Evolutionary conservation across 2,888 invertebrate species (phyloP), one percentile per base, ranked within the genome.

Genomic region (Trichopoda pennipes): DNA sequence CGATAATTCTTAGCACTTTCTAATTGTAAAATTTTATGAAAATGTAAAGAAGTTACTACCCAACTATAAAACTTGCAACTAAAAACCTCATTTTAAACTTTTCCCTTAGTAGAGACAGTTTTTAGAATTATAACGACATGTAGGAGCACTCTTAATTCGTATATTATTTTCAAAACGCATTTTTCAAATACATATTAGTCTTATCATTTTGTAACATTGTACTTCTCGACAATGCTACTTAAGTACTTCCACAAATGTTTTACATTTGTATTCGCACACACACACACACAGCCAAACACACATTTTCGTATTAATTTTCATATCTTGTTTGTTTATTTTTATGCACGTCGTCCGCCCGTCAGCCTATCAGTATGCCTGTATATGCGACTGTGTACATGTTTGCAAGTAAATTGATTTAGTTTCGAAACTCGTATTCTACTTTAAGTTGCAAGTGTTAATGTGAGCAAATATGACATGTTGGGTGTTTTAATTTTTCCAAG

Each of bases 401-500:
- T 61, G 51, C 51, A 44, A 42, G 42, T 32, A 55, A 16, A 51
- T 53, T 58, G 38, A 68, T 64, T 35, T 55, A 19, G 44, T 68
- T 74, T 49, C 32, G 14, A 35, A 68, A 70, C 58, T 70, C 63
- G 69, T 75, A 63, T 64, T 63, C 42, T 23, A 14, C 19, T 49
- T 28, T 1, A 38, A 60, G 49, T 60, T 38, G 53, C 28, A 72
- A 35, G 74, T 64, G 64, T 63, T 19, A 61, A 63, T 64, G 44
- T 17, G 55, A 17, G 55, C 35, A 56, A 64, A 56, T 49, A 58
- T 64, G 35, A 74, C 74, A 74, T 78, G 72, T 77, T 73, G 73
- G 78, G 61, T 68, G 78, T 79, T 79, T 70, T 66, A 68, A 61
- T 82, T 82, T 28, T 79, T 79, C 82, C 60, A 79, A 79, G 75